Base-by-base conservation (phyloP, 64 coral and sea anemone species). In the Astreopora myriophthalma region DNA sequence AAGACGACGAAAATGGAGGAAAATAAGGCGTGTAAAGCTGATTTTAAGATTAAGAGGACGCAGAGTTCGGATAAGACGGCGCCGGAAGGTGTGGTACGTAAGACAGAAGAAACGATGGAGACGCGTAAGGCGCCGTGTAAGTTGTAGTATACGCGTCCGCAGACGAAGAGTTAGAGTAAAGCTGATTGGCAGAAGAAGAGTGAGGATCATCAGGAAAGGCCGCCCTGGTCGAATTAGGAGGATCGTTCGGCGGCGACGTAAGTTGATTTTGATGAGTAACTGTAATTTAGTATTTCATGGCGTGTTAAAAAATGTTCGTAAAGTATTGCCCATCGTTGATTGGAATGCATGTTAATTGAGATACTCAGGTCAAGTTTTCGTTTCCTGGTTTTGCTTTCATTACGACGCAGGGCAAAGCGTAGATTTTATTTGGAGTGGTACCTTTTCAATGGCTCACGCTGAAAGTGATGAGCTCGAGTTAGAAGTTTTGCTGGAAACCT, bases 131-230 rank as follows among this genome's bases (percentile, higher is more conserved):
- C 75, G 75, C 46, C 40, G 42, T 14, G 75, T 78, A 25, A 39
- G 75, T 29, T 78, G 75, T 44, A 78, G 75, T 37, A 78, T 78
- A 10, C 75, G 75, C 25, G 25, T 78, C 40, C 75, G 75, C 16
- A 10, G 75, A 30, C 48, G 24, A 30, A 7, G 7, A 44, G 9
- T 49, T 1, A 78, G 10, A 51, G 40, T 30, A 11, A 78, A 28
- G 75, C 75, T 78, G 42, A 11, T 31, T 78, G 75, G 75, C 16
- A 78, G 44, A 52, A 28, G 75, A 31, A 10, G 75, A 7, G 75
- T 51, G 0, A 46, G 42, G 46, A 52, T 78, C 24, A 25, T 28
- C 25, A 52, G 24, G 75, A 78, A 78, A 9, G 74, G 74, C 25
- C 74, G 74, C 2, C 39, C 23, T 78, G 75, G 75, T 78, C 48